phyloP scores from a whole-genome alignment of 2,888 invertebrate genomes.

The Masnerella sp. region DNA sequence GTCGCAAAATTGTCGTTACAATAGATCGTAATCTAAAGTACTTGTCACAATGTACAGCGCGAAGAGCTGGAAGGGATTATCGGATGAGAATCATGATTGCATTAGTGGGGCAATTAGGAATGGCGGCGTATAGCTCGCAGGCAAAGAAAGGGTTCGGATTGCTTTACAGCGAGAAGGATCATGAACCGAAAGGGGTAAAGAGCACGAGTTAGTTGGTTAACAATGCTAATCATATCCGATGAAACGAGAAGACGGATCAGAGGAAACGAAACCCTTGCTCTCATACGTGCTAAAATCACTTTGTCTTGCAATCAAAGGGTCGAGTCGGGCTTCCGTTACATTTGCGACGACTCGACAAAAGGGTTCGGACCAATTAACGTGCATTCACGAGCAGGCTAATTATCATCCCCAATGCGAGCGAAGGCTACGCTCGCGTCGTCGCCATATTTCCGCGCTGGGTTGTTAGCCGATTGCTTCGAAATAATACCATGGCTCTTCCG shows the following conservation, averaged over 20 bases:
- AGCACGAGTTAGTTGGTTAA: slow-evolving; percentile 73
- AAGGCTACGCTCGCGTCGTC: slow-evolving; percentile 65
- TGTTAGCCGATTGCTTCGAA: slow-evolving; percentile 74
- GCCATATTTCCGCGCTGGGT: too few relatives aligned
- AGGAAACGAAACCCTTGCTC: slow-evolving; percentile 64
- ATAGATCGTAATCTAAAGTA: too few relatives aligned
- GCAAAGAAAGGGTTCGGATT: slow-evolving; percentile 65
- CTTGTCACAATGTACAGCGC: too few relatives aligned
- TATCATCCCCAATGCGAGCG: slow-evolving; percentile 66
- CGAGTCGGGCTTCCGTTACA: slow-evolving; percentile 66
- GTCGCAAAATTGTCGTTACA: too few relatives aligned
- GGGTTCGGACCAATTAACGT: slow-evolving; percentile 72
- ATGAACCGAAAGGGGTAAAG: slow-evolving; percentile 67
- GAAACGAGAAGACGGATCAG: slow-evolving; percentile 62
- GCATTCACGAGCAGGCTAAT: slow-evolving; percentile 74
- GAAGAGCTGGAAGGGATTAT: slow-evolving; percentile 21
- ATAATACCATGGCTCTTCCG: slow-evolving; percentile 67
- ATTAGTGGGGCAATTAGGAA: slow-evolving; percentile 70
- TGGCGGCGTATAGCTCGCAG: slow-evolving; percentile 64
- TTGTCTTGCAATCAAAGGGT: slow-evolving; percentile 72
- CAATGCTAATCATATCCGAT: slow-evolving; percentile 76
- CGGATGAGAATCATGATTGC: slow-evolving; percentile 45
- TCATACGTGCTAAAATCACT: slow-evolving; percentile 62
- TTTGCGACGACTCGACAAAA: slow-evolving; percentile 63
- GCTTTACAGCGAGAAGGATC: slow-evolving; percentile 65